These are phyloP conservation scores for Selene dorsalis DNA, from an alignment of 2,797 vertebrate genomes.

Conservation along the genomic window DNA sequence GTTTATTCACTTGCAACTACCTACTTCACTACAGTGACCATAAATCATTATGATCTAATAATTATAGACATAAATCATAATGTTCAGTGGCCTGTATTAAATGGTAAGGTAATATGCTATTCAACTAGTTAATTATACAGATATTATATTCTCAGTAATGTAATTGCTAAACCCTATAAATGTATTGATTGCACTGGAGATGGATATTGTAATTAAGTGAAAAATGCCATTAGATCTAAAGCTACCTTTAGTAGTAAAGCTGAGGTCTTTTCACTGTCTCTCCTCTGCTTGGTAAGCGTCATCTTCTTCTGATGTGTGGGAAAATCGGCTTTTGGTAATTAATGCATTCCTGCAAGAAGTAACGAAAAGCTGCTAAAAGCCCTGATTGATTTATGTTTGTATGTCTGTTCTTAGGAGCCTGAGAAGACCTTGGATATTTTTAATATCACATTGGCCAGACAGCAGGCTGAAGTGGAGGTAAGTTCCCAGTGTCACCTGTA, in stretches of 20 bases:
- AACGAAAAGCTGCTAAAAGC: constrained; percentile 32
- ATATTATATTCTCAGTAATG: constrained; percentile 11
- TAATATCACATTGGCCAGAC: constrained; percentile 96
- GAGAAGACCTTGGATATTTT: constrained; percentile 96
- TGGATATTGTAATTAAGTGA: constrained; percentile 26
- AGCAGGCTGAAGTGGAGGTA: constrained; percentile 99
- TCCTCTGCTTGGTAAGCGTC: constrained; percentile 19
- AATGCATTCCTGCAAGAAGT: constrained; percentile 9
- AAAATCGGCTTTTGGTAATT: constrained; percentile 41
- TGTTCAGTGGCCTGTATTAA: background rate
- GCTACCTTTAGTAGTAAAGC: background rate
- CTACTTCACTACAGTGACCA: background rate
- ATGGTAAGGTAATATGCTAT: constrained; percentile 24
- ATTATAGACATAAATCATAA: background rate
- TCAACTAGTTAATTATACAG: constrained; percentile 12
- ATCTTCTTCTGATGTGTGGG: constrained; percentile 24
- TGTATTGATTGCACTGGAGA: constrained; percentile 9
- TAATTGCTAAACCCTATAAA: background rate
- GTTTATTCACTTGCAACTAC: background rate
- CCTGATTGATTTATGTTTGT: constrained; percentile 49
- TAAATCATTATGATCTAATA: constrained; percentile 6
- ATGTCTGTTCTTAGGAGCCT: constrained; percentile 82
- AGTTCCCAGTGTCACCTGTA: constrained; percentile 4
- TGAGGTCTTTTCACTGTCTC: constrained; percentile 18
- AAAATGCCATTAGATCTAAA: constrained; percentile 15